These are phyloP conservation scores for Artibeus jamaicensis DNA, from an alignment of 2,797 vertebrate genomes.

Conservation along the genomic window DNA sequence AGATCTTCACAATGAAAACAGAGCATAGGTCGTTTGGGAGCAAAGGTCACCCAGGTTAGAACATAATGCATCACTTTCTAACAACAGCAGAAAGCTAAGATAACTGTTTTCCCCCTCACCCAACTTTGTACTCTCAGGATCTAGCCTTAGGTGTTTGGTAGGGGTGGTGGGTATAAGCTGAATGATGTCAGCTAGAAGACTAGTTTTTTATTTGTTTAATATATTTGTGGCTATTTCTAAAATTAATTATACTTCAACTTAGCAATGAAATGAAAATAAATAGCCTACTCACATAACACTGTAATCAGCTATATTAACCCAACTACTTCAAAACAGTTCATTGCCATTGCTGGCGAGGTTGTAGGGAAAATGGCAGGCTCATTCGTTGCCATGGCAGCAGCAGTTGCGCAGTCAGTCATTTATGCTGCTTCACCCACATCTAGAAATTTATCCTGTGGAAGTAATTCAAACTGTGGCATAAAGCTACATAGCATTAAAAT, in stretches of 20 bases:
- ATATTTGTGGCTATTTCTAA: slow-evolving; percentile 16
- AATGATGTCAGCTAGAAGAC: not conserved
- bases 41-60: not conserved
- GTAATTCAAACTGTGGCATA: slow-evolving; percentile 47
- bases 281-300: not conserved
- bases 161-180: too few relatives aligned
- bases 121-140: not conserved
- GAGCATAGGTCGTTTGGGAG: not conserved
- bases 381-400: not conserved
- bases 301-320: not conserved
- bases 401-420: not conserved
- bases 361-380: not conserved
- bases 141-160: not conserved
- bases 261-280: slow-evolving; percentile 44
- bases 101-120: not conserved
- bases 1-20: not conserved
- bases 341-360: not conserved
- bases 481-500: slow-evolving; percentile 50
- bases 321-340: not conserved
- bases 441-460: slow-evolving; percentile 26
- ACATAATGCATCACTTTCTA: not conserved
- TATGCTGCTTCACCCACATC: not conserved
- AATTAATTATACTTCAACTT: not conserved
- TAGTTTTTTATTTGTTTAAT: not conserved
- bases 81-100: not conserved